Evolutionary conservation across 2,113 vertebrate genomes (phyloP), one percentile per base, ranked within the genome.

Genomic region (Anser brachyrhynchus): DNA sequence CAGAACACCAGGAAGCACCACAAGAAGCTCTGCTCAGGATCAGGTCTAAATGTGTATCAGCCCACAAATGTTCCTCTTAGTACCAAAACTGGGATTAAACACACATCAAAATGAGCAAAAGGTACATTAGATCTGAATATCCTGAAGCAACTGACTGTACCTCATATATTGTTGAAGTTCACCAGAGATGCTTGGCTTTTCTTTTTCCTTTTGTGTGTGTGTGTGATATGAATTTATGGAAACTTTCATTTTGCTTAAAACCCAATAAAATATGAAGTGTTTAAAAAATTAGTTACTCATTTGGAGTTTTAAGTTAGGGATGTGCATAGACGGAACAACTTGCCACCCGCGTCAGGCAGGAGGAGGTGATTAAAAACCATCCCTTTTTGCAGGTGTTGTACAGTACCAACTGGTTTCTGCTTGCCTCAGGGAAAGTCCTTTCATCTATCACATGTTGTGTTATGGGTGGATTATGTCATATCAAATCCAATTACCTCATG

Each of bases 401-500:
- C 58, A 71, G 33, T 61, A 92, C 79, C 93, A 75, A 73, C 76
- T 85, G 90, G 46, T 90, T 94, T 90, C 89, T 81, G 66, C 84
- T 89, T 93, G 96, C 97, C 92, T 93, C 70, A n/a, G 92, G 96
- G 82, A 81, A 96, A 83, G 87, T 92, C 65, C 73, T 96, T 96
- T 95, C 83, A 96, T 97, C 91, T 89, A 59, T 94, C 85, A 84
- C 93, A 79, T 66, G 73, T 77, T 96, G 76, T 76, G 75, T 89
- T 93, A 78, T 17, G 77, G 82, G 75, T 89, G 87, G 84, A 95
- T 96, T 94, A 95, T 95, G 96, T 96, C 93, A 95, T 93, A 91
- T 96, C 91, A 90, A 91, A 96, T 95, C 81, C 87, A 95, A 90
- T 97, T 96, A 87, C 92, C 77, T 97, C 82, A 84, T 72, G 59